Conservation (phyloP, 2,113 vertebrate genomes). For the Procavia capensis region DNA sequence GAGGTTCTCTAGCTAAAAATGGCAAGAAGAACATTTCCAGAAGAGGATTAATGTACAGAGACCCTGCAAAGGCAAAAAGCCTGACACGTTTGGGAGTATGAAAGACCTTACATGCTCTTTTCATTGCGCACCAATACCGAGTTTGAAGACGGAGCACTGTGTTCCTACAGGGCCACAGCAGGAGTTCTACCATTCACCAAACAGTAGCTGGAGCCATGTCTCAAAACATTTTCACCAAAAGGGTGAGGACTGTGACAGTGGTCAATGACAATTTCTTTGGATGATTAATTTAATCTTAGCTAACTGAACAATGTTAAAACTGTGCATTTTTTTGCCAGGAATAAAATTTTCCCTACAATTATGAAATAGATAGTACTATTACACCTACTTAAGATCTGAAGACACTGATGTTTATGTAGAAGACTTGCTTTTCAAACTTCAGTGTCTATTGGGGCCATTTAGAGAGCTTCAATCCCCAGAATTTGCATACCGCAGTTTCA, state of each 20-base stretch:
- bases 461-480: too few relatives aligned
- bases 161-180: neutral
- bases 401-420: too few relatives aligned
- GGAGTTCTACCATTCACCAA: rapidly evolving
- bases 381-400: too few relatives aligned
- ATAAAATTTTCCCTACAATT: too few relatives aligned
- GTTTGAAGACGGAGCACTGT: neutral
- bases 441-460: too few relatives aligned
- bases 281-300: neutral
- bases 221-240: neutral
- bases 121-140: neutral
- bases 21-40: neutral
- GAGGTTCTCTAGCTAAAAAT: neutral
- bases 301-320: too few relatives aligned
- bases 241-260: neutral
- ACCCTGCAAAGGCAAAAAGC: neutral
- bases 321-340: neutral
- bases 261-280: neutral
- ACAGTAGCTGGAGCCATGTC: neutral
- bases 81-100: neutral
- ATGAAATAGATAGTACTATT: too few relatives aligned
- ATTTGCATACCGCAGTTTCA: too few relatives aligned
- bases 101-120: neutral
- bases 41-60: neutral
- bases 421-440: too few relatives aligned